phyloP scores from a whole-genome alignment of 2,888 invertebrate species.

The Empis livida region DNA sequence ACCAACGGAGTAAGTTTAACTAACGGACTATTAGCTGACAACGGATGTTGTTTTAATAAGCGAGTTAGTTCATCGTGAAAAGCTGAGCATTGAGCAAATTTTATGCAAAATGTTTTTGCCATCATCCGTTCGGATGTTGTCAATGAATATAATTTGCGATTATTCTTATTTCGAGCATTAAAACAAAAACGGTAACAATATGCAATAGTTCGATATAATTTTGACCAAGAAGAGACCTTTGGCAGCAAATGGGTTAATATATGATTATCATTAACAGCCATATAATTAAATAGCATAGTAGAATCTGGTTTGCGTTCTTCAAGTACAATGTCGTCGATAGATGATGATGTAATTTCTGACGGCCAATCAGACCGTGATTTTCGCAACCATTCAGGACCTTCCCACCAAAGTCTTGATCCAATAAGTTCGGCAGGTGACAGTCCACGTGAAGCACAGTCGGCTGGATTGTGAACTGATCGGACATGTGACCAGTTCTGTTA shows the following conservation, averaged over 20 bases:
- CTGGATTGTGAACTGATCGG: constrained; percentile 4
- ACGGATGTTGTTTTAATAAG: not conserved
- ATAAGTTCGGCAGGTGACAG: not conserved
- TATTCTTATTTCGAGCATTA: too few relatives aligned
- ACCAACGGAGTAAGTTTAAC: not conserved
- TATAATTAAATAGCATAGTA: too few relatives aligned
- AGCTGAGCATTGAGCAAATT: not conserved
- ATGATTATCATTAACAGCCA: too few relatives aligned
- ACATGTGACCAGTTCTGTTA: constrained; percentile 7
- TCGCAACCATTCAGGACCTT: constrained; percentile 1
- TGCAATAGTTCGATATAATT: too few relatives aligned
- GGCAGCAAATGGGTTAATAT: too few relatives aligned
- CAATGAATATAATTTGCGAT: too few relatives aligned
- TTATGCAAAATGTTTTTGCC: not conserved
- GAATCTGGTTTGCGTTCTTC: constrained; percentile 1
- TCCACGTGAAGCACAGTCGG: constrained; percentile 7
- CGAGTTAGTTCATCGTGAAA: not conserved
- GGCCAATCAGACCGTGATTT: not conserved
- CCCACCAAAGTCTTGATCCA: constrained; percentile 3
- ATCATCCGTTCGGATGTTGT: too few relatives aligned
- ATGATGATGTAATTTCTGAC: not conserved
- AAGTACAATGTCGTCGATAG: not conserved
- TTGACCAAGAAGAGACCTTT: too few relatives aligned
- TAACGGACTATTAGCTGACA: not conserved
- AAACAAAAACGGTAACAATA: too few relatives aligned